Percentiles rank a stretch among this genome's conserved stretches.
Evolutionary conservation across 2,888 invertebrate species (phyloP).

Genomic region (Lymantria monacha): DNA sequence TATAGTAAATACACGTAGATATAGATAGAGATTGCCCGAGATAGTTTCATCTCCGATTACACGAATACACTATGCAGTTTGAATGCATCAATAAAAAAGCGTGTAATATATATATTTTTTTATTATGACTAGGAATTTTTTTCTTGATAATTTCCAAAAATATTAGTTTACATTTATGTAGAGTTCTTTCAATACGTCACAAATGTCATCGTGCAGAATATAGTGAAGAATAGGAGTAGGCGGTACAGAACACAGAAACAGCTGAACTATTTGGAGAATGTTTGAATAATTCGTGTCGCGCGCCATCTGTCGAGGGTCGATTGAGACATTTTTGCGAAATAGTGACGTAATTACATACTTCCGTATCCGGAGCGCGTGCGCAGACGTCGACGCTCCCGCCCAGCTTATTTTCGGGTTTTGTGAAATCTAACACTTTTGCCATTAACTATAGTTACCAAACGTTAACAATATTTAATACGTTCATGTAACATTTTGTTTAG

Average conservation of each 20-base stretch:
- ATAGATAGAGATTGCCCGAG: no score
- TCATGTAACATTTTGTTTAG: no score
- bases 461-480: no score
- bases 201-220: slow-evolving; percentile 8
- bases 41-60: no score
- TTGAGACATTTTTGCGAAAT: slow-evolving; percentile 80
- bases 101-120: no score
- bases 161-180: no score
- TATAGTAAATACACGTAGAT: no score
- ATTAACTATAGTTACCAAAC: slow-evolving; percentile 10
- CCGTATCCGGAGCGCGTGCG: slow-evolving; percentile 79
- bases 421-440: slow-evolving; percentile 59
- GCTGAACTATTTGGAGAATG: slow-evolving; percentile 67
- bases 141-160: no score
- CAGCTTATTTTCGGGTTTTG: slow-evolving; percentile 50
- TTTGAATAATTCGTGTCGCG: slow-evolving; percentile 57
- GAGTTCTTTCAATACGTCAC: no score
- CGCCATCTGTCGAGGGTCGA: slow-evolving; percentile 72
- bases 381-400: slow-evolving; percentile 62
- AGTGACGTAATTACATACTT: slow-evolving; percentile 73
- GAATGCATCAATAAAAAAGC: no score
- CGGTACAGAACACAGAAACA: slow-evolving; percentile 61
- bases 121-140: no score
- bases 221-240: slow-evolving; percentile 46
- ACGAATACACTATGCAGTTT: no score